A percentile compares a stretch with the other conserved stretches of the same genome.
phyloP scores from a whole-genome alignment of 2,888 invertebrate species.

The Rotaria magnacalcarata region DNA sequence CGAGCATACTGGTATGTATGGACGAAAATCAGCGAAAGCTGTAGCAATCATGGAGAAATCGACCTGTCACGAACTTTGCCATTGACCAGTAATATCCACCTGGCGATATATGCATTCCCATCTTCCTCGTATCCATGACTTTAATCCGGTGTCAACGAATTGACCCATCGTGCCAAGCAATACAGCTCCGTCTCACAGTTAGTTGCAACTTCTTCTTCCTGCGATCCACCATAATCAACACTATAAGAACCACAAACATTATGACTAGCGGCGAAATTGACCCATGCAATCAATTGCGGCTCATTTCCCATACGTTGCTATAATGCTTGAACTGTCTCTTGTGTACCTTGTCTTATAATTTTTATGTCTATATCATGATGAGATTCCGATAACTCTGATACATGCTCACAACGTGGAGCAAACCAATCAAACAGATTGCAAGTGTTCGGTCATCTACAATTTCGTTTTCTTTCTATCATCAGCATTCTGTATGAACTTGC shows the following conservation, averaged over 20 bases:
- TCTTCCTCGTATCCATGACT: constrained; percentile 10
- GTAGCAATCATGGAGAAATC: neutral
- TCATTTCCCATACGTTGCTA: neutral
- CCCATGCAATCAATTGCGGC: neutral
- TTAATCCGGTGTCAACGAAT: neutral
- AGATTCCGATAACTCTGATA: neutral
- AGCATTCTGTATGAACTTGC: neutral
- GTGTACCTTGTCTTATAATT: neutral
- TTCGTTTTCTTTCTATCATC: neutral
- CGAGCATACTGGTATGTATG: neutral
- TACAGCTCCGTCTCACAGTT: constrained; percentile 15
- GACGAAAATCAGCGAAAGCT: neutral
- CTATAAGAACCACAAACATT: neutral
- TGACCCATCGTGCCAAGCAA: neutral
- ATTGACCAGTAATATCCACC: constrained; percentile 15
- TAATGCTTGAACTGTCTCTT: neutral
- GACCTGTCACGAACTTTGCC: constrained; percentile 7
- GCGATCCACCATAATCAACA: constrained; percentile 11
- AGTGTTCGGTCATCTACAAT: neutral
- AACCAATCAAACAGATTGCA: neutral
- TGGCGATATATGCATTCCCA: neutral
- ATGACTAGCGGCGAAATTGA: neutral
- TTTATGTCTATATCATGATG: neutral
- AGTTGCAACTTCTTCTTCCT: constrained; percentile 19
- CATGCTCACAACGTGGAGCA: neutral